Percentiles rank a stretch among this genome's conserved stretches.
Conservation (phyloP, 2,888 invertebrate species). For the Chironomus tentans region DNA sequence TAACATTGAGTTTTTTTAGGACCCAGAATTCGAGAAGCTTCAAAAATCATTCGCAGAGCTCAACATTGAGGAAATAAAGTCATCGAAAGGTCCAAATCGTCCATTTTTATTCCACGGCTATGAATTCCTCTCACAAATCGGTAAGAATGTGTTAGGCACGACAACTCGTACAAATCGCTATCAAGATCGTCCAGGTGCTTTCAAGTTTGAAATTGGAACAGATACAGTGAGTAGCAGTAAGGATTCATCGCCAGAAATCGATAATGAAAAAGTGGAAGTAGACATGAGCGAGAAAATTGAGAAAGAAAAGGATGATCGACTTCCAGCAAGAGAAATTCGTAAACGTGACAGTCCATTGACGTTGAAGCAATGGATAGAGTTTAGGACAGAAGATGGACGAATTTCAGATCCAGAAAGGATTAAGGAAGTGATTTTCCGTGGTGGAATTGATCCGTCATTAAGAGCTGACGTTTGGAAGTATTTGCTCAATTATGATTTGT, state of each 20-base stretch:
- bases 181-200: constrained; percentile 45
- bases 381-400: constrained; percentile 70
- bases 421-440: constrained; percentile 81
- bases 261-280: constrained; percentile 52
- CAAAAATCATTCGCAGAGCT: constrained; percentile 81
- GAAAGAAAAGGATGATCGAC: constrained; percentile 59
- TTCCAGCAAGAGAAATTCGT: constrained; percentile 26
- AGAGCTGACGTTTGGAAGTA: constrained; percentile 90
- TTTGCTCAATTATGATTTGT: constrained; percentile 77
- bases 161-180: constrained; percentile 38
- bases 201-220: constrained; percentile 13
- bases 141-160: constrained; percentile 7
- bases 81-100: constrained; percentile 27
- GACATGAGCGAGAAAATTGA: constrained; percentile 58
- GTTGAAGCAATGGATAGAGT: constrained; percentile 70
- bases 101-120: constrained; percentile 13
- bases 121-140: constrained; percentile 13
- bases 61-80: constrained; percentile 51
- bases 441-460: constrained; percentile 70
- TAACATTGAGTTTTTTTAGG: constrained; percentile 32
- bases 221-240: constrained; percentile 35
- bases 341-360: constrained; percentile 53
- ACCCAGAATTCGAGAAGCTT: constrained; percentile 59
- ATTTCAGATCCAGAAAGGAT: constrained; percentile 68
- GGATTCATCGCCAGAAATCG: constrained; percentile 39